Evolutionary conservation across 2,888 invertebrate genomes (phyloP).

Genomic region (Portevinia maculata): DNA sequence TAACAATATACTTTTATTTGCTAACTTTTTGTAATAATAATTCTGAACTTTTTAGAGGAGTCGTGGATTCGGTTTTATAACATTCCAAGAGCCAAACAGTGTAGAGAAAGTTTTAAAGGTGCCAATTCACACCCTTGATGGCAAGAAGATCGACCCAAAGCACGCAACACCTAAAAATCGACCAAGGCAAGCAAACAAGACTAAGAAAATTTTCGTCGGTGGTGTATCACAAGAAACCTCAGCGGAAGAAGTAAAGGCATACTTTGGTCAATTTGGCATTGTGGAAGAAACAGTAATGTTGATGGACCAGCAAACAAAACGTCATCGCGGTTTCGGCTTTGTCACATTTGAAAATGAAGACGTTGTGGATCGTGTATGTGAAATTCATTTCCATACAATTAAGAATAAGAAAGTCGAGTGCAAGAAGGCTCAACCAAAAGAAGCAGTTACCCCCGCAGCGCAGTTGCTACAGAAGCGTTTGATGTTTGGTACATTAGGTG

Average conservation of each 20-base stretch:
- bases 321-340: constrained; percentile 95
- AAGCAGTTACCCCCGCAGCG: constrained; percentile 90
- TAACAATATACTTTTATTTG: not conserved
- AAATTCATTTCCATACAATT: constrained; percentile 95
- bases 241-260: constrained; percentile 94
- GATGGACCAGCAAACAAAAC: constrained; percentile 96
- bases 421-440: constrained; percentile 96
- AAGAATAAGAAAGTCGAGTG: constrained; percentile 96
- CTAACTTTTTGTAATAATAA: constrained; percentile 13
- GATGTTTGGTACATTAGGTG: constrained; percentile 87
- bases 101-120: constrained; percentile 96
- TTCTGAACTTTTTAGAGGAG: constrained; percentile 88
- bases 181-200: constrained; percentile 92
- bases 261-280: constrained; percentile 94
- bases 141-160: constrained; percentile 97
- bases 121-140: constrained; percentile 94
- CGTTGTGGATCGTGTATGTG: constrained; percentile 95
- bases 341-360: constrained; percentile 96
- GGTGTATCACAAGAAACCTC: constrained; percentile 96
- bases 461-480: constrained; percentile 87
- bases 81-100: constrained; percentile 94
- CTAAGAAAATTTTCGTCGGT: constrained; percentile 96
- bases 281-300: constrained; percentile 96
- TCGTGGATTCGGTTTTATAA: constrained; percentile 96
- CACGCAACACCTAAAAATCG: constrained; percentile 96